Evolutionary conservation across 1,140 invertebrate species (phyloP).

Genomic region (Drosophila willistoni): DNA sequence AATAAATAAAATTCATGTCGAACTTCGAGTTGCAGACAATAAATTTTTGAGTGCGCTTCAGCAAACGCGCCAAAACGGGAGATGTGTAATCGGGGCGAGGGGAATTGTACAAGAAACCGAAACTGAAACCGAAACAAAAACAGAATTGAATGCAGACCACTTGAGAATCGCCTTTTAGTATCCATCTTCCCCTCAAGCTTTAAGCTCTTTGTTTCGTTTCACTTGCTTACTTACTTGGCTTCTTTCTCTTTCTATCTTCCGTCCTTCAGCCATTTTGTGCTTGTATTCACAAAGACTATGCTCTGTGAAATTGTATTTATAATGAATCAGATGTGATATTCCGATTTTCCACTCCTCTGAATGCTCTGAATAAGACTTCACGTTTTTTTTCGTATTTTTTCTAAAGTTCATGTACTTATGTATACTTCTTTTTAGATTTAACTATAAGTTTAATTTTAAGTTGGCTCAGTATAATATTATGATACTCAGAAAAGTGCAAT

Average conservation of each 20-base stretch:
- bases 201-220: conserved; percentile 17
- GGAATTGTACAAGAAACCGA: conserved; percentile 21
- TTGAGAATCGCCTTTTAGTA: conserved; percentile 45
- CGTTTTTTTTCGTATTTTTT: background rate
- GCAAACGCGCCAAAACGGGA: conserved; percentile 28
- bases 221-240: conserved; percentile 9
- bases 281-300: conserved; percentile 37
- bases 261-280: conserved; percentile 18
- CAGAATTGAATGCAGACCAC: conserved; percentile 40
- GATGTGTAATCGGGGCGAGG: background rate
- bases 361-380: conserved; percentile 13
- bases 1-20: conserved; percentile 82
- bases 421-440: background rate
- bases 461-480: conserved; percentile 10
- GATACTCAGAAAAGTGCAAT: conserved; percentile 39
- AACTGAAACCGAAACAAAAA: conserved; percentile 29
- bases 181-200: background rate
- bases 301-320: conserved; percentile 78
- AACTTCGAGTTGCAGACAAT: conserved; percentile 79
- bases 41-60: conserved; percentile 81
- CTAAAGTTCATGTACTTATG: background rate
- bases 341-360: conserved; percentile 59
- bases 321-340: conserved; percentile 75
- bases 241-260: background rate
- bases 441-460: conserved; percentile 7